A percentile compares a stretch with the other conserved stretches of the same genome.
Conservation (phyloP, 2,113 vertebrate genomes). For the Poeciliopsis prolifica region DNA sequence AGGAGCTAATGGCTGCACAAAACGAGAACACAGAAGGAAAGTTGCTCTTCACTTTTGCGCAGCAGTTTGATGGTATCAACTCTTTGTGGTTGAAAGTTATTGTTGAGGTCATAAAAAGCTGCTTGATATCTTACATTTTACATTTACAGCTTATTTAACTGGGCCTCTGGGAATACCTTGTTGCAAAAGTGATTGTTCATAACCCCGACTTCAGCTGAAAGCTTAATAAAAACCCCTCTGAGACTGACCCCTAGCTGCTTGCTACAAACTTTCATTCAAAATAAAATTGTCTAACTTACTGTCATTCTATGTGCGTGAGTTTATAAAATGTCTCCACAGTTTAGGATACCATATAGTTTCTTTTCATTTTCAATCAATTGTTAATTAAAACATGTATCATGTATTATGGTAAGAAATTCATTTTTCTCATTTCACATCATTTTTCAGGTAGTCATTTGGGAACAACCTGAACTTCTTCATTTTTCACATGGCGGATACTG, state of each 20-base stretch:
- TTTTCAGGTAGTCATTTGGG: too few species aligned
- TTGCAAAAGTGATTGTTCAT: constrained; percentile 21
- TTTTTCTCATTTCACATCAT: too few species aligned
- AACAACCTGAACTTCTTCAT: too few species aligned
- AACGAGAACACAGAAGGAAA: neutral
- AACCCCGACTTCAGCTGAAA: constrained; percentile 14
- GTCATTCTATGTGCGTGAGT: neutral
- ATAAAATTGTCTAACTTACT: neutral
- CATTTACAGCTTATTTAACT: constrained; percentile 7
- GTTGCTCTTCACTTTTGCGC: neutral
- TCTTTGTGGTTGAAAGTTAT: neutral
- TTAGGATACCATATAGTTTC: too few species aligned
- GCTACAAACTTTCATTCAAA: neutral
- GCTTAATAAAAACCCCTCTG: neutral
- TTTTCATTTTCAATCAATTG: neutral
- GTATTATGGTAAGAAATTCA: too few species aligned
- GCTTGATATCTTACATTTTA: constrained; percentile 6
- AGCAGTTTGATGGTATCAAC: neutral
- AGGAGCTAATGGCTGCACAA: neutral
- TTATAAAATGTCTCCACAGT: neutral
- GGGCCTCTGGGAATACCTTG: constrained; percentile 4
- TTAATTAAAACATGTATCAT: too few species aligned
- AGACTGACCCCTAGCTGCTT: too few species aligned
- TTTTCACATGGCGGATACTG: too few species aligned
- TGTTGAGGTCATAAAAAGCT: neutral